Evolutionary conservation across 2,113 vertebrate species (phyloP).

Genomic region (Ictidomys tridecemlineatus): DNA sequence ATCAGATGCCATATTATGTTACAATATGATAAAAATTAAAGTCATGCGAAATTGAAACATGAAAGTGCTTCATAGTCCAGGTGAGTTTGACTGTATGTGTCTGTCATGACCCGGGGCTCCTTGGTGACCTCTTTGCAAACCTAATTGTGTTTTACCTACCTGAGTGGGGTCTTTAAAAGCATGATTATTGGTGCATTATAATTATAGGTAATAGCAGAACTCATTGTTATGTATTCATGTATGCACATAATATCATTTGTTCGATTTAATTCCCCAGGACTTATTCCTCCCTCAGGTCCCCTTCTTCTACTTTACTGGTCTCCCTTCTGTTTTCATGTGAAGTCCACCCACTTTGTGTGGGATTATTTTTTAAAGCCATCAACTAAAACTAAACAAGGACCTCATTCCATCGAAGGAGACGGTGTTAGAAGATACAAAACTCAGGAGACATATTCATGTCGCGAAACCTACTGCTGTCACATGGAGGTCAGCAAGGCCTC

Average conservation of each 20-base stretch:
- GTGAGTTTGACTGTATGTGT: background rate
- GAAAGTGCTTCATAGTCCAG: background rate
- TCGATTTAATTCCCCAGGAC: no score
- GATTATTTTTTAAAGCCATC: background rate
- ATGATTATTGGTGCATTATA: no score
- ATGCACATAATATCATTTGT: no score
- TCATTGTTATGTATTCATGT: no score
- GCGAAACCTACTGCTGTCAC: background rate
- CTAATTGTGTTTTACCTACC: background rate
- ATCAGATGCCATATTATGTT: no score
- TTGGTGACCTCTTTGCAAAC: background rate
- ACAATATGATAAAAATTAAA: background rate
- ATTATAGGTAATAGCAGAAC: no score
- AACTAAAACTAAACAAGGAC: constrained; percentile 25
- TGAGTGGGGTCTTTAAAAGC: no score
- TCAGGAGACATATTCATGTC: background rate
- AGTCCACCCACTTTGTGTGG: no score
- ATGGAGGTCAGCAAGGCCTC: background rate
- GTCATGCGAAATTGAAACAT: background rate
- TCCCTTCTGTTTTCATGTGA: no score
- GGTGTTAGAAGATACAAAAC: background rate
- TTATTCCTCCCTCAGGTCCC: no score
- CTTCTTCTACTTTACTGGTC: no score
- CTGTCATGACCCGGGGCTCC: background rate
- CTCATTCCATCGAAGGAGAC: background rate